Base-by-base conservation (phyloP, 2,113 vertebrate species). In the Saiga tatarica region DNA sequence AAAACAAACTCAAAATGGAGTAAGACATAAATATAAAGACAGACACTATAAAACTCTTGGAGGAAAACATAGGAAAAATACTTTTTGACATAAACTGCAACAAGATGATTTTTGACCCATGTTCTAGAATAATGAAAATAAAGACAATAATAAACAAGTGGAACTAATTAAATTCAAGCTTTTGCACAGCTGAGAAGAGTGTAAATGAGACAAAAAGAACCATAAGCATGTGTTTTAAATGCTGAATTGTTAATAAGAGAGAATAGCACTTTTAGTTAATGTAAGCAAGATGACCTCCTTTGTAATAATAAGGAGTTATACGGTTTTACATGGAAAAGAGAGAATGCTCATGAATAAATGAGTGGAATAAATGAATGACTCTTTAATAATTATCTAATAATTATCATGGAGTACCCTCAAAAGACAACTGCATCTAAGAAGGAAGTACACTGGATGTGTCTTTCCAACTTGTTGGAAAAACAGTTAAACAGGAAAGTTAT, bases 261-360 rank as follows among this genome's bases (percentile, higher is more conserved):
- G 6, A 96, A 93, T 94, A 97, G 95, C 59, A 92, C 71, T 97
- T 97, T 95, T 67, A 50, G 39, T 95, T 96, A 97, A 71, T 87
- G 87, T 86, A 87, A 97, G 55, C 6, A 96, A 87, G 92, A 7
- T 11, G 55, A 82, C 93, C 8, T 7, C 50, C 50, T 97, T 97
- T 89, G n/a, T 74, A 98, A 89, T 67, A 45, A 45, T 55, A 39
- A 71, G 19, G 9, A 23, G 67, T 71, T 23, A 71, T 71, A 39
- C 19, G 55, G 82, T 94, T 78, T 55, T 90, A 79, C 82, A 19
- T 59, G 1, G 42, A 91, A 81, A 95, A 53, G 1, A 97, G 83
- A 94, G 13, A 13, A 50, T n/a, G 87, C 86, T 90, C 28, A 64
- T 62, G 93, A 84, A 14, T 19, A 36, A 62, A 98, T 64, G 47